phyloP scores from a whole-genome alignment of 2,797 vertebrate genomes.

The Enteromius paludinosus region DNA sequence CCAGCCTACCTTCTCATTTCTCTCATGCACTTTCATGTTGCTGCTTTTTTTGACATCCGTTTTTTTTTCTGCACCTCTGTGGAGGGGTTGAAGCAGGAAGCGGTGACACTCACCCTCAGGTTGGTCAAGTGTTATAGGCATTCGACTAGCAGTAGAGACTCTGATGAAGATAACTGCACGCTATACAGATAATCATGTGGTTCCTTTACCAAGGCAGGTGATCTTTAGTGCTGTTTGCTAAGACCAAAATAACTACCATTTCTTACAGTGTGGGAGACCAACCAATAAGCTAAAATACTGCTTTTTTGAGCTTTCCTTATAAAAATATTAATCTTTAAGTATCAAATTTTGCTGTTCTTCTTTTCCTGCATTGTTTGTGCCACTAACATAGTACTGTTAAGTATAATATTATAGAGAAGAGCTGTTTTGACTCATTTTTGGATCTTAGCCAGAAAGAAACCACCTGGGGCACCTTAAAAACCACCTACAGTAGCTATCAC shows the following conservation, averaged over 20 bases:
- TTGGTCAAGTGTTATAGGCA: conserved; percentile 26
- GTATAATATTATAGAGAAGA: neutral
- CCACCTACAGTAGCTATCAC: neutral
- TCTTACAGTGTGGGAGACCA: neutral
- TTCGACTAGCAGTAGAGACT: conserved; percentile 13
- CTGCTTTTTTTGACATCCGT: conserved; percentile 12
- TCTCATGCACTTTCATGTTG: neutral
- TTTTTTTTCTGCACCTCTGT: conserved; percentile 52
- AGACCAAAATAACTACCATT: neutral
- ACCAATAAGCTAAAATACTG: neutral
- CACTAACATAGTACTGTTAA: neutral
- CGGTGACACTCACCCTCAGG: conserved; percentile 20
- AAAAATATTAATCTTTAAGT: neutral
- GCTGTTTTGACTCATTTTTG: neutral
- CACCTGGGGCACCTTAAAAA: neutral
- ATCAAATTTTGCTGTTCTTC: neutral
- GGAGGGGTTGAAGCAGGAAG: conserved; percentile 64
- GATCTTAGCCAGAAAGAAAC: neutral
- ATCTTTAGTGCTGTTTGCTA: neutral
- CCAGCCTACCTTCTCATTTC: neutral
- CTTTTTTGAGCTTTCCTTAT: neutral
- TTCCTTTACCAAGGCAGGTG: neutral
- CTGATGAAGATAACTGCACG: neutral
- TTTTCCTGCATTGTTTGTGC: neutral
- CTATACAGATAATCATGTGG: neutral